Percentiles rank a stretch among this genome's conserved stretches.
Evolutionary conservation across 2,888 invertebrate species (phyloP).

Genomic region (Clepsis dumicolana): DNA sequence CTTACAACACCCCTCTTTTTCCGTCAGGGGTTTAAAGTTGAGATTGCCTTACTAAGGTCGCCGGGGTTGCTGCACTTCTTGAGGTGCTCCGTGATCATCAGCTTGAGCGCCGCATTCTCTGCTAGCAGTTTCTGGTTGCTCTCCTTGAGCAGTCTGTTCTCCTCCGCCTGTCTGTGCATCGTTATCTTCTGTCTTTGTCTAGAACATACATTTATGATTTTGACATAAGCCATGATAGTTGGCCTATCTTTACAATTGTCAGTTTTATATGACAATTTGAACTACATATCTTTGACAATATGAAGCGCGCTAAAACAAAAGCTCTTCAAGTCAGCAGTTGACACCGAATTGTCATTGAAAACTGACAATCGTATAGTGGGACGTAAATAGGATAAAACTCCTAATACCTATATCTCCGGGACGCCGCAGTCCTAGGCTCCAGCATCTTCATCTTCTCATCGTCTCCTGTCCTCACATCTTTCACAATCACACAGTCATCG

Average conservation of each 20-base stretch:
- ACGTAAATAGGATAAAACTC: not conserved
- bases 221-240: too few species aligned
- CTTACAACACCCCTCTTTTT: too few species aligned
- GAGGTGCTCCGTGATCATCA: slow-evolving; percentile 65
- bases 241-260: too few species aligned
- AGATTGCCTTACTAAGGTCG: slow-evolving; percentile 71
- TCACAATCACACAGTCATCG: slow-evolving; percentile 44
- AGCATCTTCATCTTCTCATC: slow-evolving; percentile 45
- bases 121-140: slow-evolving; percentile 61
- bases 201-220: not conserved
- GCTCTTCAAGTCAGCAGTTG: too few species aligned
- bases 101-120: slow-evolving; percentile 62
- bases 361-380: too few species aligned
- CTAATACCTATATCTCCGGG: slow-evolving; percentile 65
- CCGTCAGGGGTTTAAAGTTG: too few species aligned
- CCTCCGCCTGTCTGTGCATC: slow-evolving; percentile 59
- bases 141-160: slow-evolving; percentile 64
- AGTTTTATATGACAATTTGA: too few species aligned
- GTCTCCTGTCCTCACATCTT: slow-evolving; percentile 29
- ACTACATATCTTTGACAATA: too few species aligned
- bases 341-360: too few species aligned
- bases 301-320: too few species aligned
- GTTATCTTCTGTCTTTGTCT: slow-evolving; percentile 72
- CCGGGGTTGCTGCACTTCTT: slow-evolving; percentile 64
- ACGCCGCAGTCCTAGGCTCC: slow-evolving; percentile 69